Conservation (phyloP, 1,140 invertebrate species). For the Microplitis mediator region DNA sequence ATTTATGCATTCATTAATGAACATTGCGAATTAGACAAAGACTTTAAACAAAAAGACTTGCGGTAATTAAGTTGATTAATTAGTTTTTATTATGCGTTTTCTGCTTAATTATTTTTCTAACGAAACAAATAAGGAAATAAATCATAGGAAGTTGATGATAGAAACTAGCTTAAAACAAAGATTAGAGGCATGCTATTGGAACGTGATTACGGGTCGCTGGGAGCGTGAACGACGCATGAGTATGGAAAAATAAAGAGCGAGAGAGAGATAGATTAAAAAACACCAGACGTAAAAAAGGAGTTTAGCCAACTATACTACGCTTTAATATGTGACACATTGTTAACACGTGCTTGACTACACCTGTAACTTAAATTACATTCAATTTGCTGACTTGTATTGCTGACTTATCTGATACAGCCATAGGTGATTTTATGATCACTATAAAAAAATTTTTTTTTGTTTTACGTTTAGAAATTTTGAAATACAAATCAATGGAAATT, state of each 20-base stretch:
- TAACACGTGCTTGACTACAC: slow-evolving; percentile 21
- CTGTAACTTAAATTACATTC: background rate
- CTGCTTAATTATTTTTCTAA: background rate
- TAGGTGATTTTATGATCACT: background rate
- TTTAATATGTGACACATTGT: slow-evolving; percentile 26
- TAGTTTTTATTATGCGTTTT: background rate
- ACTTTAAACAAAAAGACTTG: too few species aligned
- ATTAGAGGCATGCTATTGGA: slow-evolving; percentile 16
- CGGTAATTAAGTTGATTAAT: too few species aligned
- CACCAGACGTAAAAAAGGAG: background rate
- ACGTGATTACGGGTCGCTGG: slow-evolving; percentile 20
- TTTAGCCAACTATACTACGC: background rate
- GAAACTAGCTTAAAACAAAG: slow-evolving; percentile 2
- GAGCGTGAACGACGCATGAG: slow-evolving; percentile 27
- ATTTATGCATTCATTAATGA: too few species aligned
- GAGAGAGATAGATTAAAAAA: too few species aligned
- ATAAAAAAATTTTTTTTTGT: too few species aligned
- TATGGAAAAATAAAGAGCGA: background rate
- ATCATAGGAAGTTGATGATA: slow-evolving; percentile 10
- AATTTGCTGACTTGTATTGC: background rate
- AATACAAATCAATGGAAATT: too few species aligned
- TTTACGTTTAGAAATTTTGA: background rate
- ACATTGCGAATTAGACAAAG: too few species aligned
- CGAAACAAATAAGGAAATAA: background rate
- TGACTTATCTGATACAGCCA: slow-evolving; percentile 9